Evolutionary conservation across 2,888 invertebrate genomes (phyloP).

Genomic region (Germaria angustata): DNA sequence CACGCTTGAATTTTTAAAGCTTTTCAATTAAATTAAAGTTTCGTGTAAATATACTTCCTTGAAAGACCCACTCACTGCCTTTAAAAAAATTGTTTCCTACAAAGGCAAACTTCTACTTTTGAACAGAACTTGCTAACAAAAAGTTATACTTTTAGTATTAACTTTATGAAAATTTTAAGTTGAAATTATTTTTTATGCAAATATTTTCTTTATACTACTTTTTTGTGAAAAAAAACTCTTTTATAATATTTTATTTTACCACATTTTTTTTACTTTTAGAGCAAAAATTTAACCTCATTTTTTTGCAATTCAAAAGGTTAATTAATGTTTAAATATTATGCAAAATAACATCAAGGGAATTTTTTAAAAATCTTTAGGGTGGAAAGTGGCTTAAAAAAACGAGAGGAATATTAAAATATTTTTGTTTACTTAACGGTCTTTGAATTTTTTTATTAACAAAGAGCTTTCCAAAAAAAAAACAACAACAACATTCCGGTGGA

Average conservation of each 20-base stretch:
- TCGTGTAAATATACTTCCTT: no score
- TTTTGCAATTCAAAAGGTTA: neutral
- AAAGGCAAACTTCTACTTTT: no score
- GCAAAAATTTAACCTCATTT: neutral
- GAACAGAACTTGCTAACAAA: no score
- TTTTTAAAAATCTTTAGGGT: neutral
- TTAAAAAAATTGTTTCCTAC: no score
- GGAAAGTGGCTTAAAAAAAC: constrained; percentile 1
- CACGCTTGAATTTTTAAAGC: no score
- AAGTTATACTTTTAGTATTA: no score
- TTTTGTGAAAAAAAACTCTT: neutral
- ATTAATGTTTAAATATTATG: constrained; percentile 15
- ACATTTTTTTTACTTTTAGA: constrained; percentile 1
- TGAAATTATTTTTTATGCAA: no score
- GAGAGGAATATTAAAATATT: neutral
- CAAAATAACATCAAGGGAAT: neutral
- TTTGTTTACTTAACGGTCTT: neutral
- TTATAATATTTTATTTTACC: neutral
- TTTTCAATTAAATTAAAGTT: no score
- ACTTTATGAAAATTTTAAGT: no score
- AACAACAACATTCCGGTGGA: neutral
- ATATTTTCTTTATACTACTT: no score
- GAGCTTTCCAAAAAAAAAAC: neutral
- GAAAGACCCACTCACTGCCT: no score
- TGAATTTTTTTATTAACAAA: neutral